phyloP scores from a whole-genome alignment of 64 coral and sea anemone species.

The Dendronephthya gigantea region DNA sequence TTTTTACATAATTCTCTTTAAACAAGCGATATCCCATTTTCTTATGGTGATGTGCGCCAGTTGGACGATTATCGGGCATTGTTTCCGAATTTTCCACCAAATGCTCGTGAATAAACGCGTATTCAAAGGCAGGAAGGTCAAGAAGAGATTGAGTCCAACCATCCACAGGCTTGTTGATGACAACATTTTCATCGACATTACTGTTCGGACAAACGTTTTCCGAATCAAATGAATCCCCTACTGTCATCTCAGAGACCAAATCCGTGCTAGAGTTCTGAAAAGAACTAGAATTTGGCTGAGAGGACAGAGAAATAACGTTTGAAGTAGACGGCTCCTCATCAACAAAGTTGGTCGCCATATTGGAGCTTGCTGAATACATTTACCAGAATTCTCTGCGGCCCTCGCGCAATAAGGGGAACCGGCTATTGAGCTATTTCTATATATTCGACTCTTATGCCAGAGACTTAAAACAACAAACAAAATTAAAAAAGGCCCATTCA shows the following conservation, averaged over 20 bases:
- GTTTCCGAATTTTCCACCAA: not conserved
- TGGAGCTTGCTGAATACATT: too few species aligned
- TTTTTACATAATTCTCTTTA: not conserved
- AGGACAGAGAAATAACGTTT: too few species aligned
- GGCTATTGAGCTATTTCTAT: too few species aligned
- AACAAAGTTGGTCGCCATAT: too few species aligned
- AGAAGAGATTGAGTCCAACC: not conserved
- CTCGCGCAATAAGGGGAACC: too few species aligned
- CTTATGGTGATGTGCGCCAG: not conserved
- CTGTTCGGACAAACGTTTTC: not conserved
- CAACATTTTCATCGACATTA: not conserved
- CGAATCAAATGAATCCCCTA: not conserved
- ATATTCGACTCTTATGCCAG: too few species aligned
- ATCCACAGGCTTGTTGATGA: not conserved
- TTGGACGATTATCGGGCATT: not conserved
- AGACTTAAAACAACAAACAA: too few species aligned
- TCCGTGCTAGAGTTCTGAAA: too few species aligned
- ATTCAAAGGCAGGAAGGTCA: not conserved
- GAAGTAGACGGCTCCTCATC: too few species aligned
- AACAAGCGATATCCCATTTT: not conserved
- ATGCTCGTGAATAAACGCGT: conserved; percentile 4
- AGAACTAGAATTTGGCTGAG: too few species aligned
- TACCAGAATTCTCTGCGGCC: too few species aligned
- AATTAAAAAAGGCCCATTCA: too few species aligned
- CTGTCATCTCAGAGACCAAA: not conserved